phyloP scores from a whole-genome alignment of 2,888 invertebrate genomes.

The Hemistola chrysoprasaria region DNA sequence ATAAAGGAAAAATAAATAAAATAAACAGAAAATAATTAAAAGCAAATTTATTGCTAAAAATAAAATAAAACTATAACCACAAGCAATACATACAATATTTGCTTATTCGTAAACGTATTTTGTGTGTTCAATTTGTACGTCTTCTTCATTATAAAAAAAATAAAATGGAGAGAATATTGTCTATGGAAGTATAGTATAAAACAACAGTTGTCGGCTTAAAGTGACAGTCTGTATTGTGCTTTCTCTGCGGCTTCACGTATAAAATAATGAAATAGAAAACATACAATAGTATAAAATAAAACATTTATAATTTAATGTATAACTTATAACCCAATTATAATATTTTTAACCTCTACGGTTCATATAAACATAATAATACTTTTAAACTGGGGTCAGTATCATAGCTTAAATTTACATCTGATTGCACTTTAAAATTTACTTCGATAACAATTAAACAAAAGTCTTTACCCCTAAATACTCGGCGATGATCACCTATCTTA shows the following conservation, averaged over 20 bases:
- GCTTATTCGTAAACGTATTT: constrained; percentile 58
- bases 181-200: constrained; percentile 36
- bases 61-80: constrained; percentile 78
- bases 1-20: constrained; percentile 61
- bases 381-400: constrained; percentile 74
- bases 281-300: constrained; percentile 74
- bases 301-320: constrained; percentile 77
- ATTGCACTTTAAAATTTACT: constrained; percentile 74
- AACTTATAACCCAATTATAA: constrained; percentile 79
- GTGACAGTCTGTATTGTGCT: constrained; percentile 62
- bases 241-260: constrained; percentile 49
- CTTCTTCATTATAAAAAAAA: constrained; percentile 61
- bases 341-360: constrained; percentile 79
- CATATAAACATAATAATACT: constrained; percentile 82
- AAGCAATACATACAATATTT: constrained; percentile 74
- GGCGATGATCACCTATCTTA: constrained; percentile 58
- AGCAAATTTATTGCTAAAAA: constrained; percentile 82
- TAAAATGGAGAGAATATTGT: constrained; percentile 31
- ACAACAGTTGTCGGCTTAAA: constrained; percentile 36
- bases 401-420: constrained; percentile 75
- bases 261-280: constrained; percentile 69
- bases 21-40: constrained; percentile 72
- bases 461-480: constrained; percentile 46
- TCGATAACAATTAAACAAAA: constrained; percentile 71
- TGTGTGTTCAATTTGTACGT: constrained; percentile 74